Percentiles rank a stretch among this genome's conserved stretches.
These are phyloP conservation scores for Notarius quadriscutis DNA, from an alignment of 2,113 vertebrate species.

Conservation along the genomic window DNA sequence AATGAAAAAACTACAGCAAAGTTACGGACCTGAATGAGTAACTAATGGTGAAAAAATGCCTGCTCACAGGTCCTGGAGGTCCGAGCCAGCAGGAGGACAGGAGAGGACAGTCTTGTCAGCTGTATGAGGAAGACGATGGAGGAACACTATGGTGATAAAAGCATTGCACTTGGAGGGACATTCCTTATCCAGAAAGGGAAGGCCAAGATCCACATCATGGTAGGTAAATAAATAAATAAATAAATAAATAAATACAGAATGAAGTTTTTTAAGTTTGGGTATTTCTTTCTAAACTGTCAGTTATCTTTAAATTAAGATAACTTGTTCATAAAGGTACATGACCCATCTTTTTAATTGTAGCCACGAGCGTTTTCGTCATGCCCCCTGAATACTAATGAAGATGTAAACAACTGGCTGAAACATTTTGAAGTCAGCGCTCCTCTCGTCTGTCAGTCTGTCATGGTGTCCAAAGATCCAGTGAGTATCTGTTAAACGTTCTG, in stretches of 20 bases:
- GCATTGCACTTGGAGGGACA: constrained; percentile 89
- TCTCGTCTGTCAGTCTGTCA: constrained; percentile 89
- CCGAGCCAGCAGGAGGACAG: constrained; percentile 82
- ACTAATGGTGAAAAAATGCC: constrained; percentile 1
- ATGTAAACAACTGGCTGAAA: constrained; percentile 87
- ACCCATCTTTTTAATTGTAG: constrained; percentile 61
- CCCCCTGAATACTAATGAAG: constrained; percentile 83
- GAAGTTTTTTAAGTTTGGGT: neutral
- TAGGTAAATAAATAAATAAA: constrained; percentile 57
- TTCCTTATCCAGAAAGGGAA: constrained; percentile 92
- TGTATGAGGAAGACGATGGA: constrained; percentile 85
- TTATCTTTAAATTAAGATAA: neutral
- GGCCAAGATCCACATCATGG: constrained; percentile 94
- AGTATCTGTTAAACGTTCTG: constrained; percentile 61
- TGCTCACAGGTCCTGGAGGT: constrained; percentile 86
- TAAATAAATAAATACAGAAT: neutral
- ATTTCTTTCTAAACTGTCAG: neutral
- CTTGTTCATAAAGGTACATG: neutral
- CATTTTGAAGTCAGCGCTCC: constrained; percentile 92
- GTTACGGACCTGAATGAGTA: constrained; percentile 20
- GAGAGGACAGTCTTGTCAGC: constrained; percentile 85
- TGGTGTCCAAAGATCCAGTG: constrained; percentile 93
- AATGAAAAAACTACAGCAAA: neutral
- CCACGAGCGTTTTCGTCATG: constrained; percentile 89
- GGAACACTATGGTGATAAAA: constrained; percentile 82